phyloP scores from a whole-genome alignment of 2,797 vertebrate genomes.

The Okamejei kenojei region DNA sequence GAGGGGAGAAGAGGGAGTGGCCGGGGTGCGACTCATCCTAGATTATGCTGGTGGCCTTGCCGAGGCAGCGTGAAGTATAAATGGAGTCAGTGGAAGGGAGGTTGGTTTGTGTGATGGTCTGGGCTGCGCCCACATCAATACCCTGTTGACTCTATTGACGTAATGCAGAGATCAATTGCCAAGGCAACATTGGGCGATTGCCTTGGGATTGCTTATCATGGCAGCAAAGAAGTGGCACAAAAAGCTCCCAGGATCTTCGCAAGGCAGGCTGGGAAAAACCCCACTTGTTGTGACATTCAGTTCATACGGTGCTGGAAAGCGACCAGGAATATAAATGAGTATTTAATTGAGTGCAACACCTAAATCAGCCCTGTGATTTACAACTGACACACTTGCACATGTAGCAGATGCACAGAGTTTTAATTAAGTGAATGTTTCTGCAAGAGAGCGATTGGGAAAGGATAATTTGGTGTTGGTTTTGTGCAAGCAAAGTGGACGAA shows the following conservation, averaged over 20 bases:
- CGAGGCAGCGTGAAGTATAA: too few species aligned
- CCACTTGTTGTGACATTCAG: neutral
- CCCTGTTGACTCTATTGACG: too few species aligned
- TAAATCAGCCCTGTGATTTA: neutral
- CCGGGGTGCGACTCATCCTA: too few species aligned
- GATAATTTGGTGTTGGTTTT: neutral
- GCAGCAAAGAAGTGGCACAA: neutral
- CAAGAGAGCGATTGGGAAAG: neutral
- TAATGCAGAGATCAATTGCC: neutral
- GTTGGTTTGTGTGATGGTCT: too few species aligned
- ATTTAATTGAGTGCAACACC: constrained; percentile 20
- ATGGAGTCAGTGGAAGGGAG: too few species aligned
- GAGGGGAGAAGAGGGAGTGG: too few species aligned
- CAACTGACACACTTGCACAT: constrained; percentile 19
- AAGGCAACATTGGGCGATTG: neutral
- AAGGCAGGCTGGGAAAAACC: neutral
- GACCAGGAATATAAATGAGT: neutral
- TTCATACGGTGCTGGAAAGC: neutral
- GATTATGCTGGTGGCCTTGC: too few species aligned
- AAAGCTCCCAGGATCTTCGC: neutral
- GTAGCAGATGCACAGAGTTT: neutral
- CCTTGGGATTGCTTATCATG: neutral
- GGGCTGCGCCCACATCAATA: too few species aligned
- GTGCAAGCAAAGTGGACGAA: neutral
- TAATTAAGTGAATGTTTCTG: neutral